These are phyloP conservation scores for Campylomormyrus numenius DNA, from an alignment of 2,113 vertebrate genomes.

Conservation along the genomic window DNA sequence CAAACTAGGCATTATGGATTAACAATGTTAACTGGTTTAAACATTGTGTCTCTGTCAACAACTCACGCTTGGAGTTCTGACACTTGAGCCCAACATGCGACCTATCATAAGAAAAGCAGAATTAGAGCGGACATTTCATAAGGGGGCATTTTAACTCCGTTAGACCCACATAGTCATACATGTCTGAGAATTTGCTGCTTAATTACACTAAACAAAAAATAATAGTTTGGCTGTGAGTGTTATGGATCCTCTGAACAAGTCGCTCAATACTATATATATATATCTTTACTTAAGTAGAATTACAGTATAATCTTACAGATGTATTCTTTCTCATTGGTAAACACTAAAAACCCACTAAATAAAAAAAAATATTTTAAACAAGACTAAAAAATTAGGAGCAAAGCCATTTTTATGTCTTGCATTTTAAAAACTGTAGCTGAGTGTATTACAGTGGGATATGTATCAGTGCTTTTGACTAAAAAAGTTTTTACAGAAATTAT, in stretches of 20 bases:
- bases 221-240: background rate
- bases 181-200: background rate
- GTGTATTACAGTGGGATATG: background rate
- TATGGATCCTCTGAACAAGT: background rate
- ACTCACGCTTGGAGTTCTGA: background rate
- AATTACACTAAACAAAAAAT: background rate
- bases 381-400: background rate
- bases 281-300: background rate
- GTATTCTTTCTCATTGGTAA: background rate
- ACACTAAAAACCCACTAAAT: background rate
- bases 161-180: background rate
- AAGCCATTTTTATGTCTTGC: background rate
- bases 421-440: background rate
- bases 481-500: background rate
- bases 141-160: background rate
- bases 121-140: background rate
- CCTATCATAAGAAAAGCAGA: background rate
- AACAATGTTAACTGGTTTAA: background rate
- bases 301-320: background rate
- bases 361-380: background rate
- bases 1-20: background rate
- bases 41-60: background rate
- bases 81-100: background rate
- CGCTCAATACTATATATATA: no score
- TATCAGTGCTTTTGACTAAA: background rate